phyloP scores from a whole-genome alignment of 2,888 invertebrate species.

The Trimorus sp. region DNA sequence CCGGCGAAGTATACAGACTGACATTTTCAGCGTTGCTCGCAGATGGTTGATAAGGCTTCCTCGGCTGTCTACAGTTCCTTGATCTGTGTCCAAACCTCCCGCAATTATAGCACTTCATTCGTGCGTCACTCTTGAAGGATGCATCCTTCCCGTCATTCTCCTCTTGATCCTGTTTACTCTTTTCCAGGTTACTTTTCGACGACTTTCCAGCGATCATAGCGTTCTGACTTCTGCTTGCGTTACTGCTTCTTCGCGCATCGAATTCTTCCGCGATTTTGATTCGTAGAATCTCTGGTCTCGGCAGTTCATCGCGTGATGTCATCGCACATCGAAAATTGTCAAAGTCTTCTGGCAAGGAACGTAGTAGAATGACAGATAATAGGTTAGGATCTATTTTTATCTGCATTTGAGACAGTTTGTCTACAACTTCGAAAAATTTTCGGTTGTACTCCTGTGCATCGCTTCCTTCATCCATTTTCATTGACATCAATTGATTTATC shows the following conservation, averaged over 20 bases:
- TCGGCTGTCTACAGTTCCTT: slow-evolving; percentile 9
- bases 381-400: background rate
- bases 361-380: slow-evolving; percentile 4
- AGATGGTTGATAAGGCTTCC: background rate
- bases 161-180: background rate
- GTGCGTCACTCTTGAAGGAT: background rate
- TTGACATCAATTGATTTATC: background rate
- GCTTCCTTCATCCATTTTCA: background rate
- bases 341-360: background rate
- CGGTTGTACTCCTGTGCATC: slow-evolving; percentile 9
- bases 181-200: background rate
- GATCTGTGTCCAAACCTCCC: slow-evolving; percentile 6
- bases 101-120: slow-evolving; percentile 10
- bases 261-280: slow-evolving; percentile 11
- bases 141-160: background rate
- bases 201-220: slow-evolving; percentile 10
- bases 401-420: background rate
- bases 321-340: slow-evolving; percentile 19
- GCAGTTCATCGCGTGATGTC: slow-evolving; percentile 7
- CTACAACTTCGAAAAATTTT: background rate
- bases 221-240: slow-evolving; percentile 11
- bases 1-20: background rate
- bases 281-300: background rate
- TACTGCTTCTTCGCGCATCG: background rate
- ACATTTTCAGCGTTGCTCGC: background rate